These are phyloP conservation scores for Menidia menidia DNA, from an alignment of 2,797 vertebrate genomes.

Conservation along the genomic window DNA sequence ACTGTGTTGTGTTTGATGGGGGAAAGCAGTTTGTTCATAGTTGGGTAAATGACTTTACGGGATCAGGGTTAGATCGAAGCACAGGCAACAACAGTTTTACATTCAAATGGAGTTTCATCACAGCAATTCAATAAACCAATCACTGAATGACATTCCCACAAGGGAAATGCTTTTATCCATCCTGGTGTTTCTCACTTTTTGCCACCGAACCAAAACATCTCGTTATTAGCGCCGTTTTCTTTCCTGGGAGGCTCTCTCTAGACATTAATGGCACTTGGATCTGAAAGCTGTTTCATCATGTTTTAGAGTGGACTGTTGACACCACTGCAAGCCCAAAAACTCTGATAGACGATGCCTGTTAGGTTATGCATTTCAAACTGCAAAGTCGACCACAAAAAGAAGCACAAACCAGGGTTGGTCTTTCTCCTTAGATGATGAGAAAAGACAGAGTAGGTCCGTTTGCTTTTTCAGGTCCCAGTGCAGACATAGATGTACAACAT, in stretches of 20 bases:
- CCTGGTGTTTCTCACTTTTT: slow-evolving; percentile 22
- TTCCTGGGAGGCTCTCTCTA: slow-evolving; percentile 33
- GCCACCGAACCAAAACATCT: slow-evolving; percentile 2
- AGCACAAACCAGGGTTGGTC: neutral
- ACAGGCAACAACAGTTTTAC: slow-evolving; percentile 17
- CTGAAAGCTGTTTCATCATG: slow-evolving; percentile 53
- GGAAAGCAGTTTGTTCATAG: neutral
- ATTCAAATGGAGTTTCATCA: slow-evolving; percentile 32
- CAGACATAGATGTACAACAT: neutral
- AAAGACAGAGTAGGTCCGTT: neutral
- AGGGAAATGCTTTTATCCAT: slow-evolving; percentile 34
- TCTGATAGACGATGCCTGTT: slow-evolving; percentile 60
- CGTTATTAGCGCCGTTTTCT: slow-evolving; percentile 44
- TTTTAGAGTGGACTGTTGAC: slow-evolving; percentile 62
- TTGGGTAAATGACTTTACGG: slow-evolving; percentile 14
- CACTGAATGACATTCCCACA: slow-evolving; percentile 42
- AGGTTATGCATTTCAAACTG: slow-evolving; percentile 39
- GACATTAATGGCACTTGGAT: slow-evolving; percentile 49
- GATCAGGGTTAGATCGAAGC: slow-evolving; percentile 27
- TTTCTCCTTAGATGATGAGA: slow-evolving; percentile 4
- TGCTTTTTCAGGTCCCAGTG: neutral
- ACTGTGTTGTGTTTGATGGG: neutral
- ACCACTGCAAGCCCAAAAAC: slow-evolving; percentile 47
- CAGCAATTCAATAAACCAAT: slow-evolving; percentile 56
- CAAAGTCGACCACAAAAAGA: slow-evolving; percentile 34